Conservation (phyloP, 2,113 vertebrate genomes). For the Pao palembangensis region DNA sequence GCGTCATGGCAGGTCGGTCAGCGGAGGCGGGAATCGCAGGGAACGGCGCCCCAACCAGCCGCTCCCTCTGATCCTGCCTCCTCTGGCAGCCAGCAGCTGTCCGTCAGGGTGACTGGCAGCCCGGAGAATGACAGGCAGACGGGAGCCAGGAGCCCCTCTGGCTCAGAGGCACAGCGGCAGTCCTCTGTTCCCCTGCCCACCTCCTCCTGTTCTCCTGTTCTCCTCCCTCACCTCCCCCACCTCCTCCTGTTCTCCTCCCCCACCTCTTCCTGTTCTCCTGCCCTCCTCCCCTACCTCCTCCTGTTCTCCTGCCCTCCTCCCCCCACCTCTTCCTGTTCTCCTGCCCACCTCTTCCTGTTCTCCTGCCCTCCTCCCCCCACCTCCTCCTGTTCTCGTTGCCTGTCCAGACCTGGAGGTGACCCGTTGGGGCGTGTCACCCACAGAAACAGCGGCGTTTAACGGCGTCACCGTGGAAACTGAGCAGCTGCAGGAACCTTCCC, state of each 20-base stretch:
- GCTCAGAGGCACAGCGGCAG: constrained; percentile 71
- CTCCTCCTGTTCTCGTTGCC: constrained; percentile 1
- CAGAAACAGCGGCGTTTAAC: constrained; percentile 17
- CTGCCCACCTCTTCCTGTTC: constrained; percentile 23
- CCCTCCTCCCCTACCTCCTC: constrained; percentile 23
- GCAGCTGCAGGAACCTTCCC: constrained; percentile 3
- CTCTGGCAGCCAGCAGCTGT: constrained; percentile 46
- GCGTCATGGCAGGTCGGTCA: too few species aligned
- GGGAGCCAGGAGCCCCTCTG: constrained; percentile 68
- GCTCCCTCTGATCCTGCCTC: constrained; percentile 32
- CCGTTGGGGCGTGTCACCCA: constrained; percentile 1
- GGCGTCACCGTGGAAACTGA: background rate
- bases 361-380: constrained; percentile 1
- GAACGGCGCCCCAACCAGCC: constrained; percentile 8
- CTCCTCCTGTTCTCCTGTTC: constrained; percentile 52
- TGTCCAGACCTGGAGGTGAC: constrained; percentile 9
- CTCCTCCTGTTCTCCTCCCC: constrained; percentile 41
- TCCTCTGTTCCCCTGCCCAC: constrained; percentile 68
- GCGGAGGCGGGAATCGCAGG: too few species aligned
- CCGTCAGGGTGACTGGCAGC: constrained; percentile 66
- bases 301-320: constrained; percentile 21
- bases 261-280: constrained; percentile 35
- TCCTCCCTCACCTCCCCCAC: constrained; percentile 46
- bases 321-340: constrained; percentile 42
- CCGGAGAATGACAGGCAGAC: constrained; percentile 69